Percentiles rank a stretch among this genome's conserved stretches.
phyloP scores from a whole-genome alignment of 2,113 vertebrate genomes.

The Talpa occidentalis region DNA sequence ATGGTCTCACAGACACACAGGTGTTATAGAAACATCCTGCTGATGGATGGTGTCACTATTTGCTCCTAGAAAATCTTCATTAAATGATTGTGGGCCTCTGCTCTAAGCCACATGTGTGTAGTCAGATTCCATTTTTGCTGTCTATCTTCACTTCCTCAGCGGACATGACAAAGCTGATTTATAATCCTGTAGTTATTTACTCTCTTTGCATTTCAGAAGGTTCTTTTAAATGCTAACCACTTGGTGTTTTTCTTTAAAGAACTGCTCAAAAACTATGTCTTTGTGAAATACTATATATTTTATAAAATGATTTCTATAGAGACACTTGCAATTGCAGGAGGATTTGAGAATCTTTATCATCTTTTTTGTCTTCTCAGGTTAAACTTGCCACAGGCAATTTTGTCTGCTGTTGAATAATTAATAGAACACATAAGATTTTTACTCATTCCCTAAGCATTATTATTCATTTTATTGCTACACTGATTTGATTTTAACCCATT shows the following conservation, averaged over 20 bases:
- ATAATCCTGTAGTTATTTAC: conserved; percentile 49
- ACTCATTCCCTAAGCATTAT: conserved; percentile 55
- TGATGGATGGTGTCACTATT: not conserved
- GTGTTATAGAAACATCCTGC: conserved; percentile 29
- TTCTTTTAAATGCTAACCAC: conserved; percentile 56
- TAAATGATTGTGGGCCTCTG: conserved; percentile 11
- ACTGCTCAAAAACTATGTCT: conserved; percentile 58
- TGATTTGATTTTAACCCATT: conserved; percentile 63
- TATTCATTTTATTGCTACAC: conserved; percentile 62
- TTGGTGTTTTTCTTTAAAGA: conserved; percentile 55
- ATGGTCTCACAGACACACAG: conserved; percentile 45
- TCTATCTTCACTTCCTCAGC: conserved; percentile 49
- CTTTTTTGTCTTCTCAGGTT: conserved; percentile 67
- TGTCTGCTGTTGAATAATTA: conserved; percentile 73
- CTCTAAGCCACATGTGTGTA: not conserved
- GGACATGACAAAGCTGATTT: conserved; percentile 5
- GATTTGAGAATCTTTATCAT: conserved; percentile 54
- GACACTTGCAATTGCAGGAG: not conserved
- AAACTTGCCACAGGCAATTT: conserved; percentile 65
- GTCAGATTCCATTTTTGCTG: conserved; percentile 25
- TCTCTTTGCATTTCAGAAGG: conserved; percentile 43
- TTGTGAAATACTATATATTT: conserved; percentile 33
- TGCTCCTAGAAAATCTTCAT: conserved; percentile 26
- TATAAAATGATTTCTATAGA: conserved; percentile 59
- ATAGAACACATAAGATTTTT: conserved; percentile 58